Evolutionary conservation across 2,888 invertebrate species (phyloP).

Genomic region (Maniola hyperantus): DNA sequence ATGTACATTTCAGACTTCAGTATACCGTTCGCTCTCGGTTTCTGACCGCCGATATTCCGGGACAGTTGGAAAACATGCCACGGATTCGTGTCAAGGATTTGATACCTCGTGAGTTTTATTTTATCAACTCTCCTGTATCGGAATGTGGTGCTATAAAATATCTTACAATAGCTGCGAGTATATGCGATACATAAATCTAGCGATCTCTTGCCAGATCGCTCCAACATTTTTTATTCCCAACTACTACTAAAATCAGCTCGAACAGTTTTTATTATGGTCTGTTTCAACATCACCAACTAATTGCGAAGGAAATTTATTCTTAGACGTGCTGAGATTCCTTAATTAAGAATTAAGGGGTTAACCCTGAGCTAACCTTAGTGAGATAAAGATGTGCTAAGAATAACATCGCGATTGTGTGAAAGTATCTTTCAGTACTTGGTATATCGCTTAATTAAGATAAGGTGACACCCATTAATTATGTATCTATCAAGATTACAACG

Average conservation of each 20-base stretch:
- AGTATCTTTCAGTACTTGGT: background rate
- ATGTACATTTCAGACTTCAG: conserved; percentile 50
- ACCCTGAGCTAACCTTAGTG: conserved; percentile 11
- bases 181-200: conserved; percentile 10
- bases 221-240: conserved; percentile 27
- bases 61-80: conserved; percentile 54
- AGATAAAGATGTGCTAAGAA: conserved; percentile 12
- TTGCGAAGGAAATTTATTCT: conserved; percentile 11
- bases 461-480: conserved; percentile 4
- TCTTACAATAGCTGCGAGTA: conserved; percentile 18
- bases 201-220: conserved; percentile 27
- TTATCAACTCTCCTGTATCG: conserved; percentile 36
- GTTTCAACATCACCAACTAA: conserved; percentile 3
- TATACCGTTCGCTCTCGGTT: conserved; percentile 37
- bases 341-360: conserved; percentile 9
- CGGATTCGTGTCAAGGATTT: conserved; percentile 70
- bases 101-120: conserved; percentile 54
- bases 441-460: conserved; percentile 8
- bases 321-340: background rate
- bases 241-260: background rate
- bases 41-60: conserved; percentile 57
- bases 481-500: conserved; percentile 10
- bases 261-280: background rate
- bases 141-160: conserved; percentile 25
- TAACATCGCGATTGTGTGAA: conserved; percentile 6